Percentiles rank a stretch among this genome's conserved stretches.
phyloP scores from a whole-genome alignment of 2,797 vertebrate species.

The Amblyraja radiata region DNA sequence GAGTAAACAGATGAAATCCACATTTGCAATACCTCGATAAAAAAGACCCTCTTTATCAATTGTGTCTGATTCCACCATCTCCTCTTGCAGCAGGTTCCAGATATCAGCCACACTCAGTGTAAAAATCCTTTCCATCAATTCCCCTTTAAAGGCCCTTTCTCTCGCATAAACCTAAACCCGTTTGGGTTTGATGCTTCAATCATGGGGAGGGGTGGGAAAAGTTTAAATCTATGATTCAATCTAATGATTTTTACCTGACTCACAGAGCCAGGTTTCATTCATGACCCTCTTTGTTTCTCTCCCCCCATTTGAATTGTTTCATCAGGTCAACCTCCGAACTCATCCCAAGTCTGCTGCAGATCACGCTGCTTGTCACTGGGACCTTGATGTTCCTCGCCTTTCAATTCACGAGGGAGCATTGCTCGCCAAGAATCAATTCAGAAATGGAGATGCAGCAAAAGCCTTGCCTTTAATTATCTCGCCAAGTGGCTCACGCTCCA shows the following conservation, averaged over 20 bases:
- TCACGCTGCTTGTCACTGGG: background rate
- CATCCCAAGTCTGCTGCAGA: background rate
- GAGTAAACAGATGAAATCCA: background rate
- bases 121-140: no score
- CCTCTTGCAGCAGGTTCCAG: no score
- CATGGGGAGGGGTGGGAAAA: no score
- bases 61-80: background rate
- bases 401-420: no score
- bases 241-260: background rate
- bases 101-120: no score
- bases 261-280: background rate
- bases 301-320: background rate
- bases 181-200: no score
- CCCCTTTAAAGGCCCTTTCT: no score
- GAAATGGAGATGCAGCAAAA: background rate
- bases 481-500: background rate
- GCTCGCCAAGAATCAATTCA: background rate
- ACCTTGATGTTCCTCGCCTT: background rate
- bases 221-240: no score
- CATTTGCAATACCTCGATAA: background rate
- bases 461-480: background rate
- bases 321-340: background rate
- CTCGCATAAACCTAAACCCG: no score
- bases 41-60: background rate
- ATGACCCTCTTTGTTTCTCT: background rate